phyloP scores from a whole-genome alignment of 2,113 vertebrate species.

The Acanthisitta chloris region DNA sequence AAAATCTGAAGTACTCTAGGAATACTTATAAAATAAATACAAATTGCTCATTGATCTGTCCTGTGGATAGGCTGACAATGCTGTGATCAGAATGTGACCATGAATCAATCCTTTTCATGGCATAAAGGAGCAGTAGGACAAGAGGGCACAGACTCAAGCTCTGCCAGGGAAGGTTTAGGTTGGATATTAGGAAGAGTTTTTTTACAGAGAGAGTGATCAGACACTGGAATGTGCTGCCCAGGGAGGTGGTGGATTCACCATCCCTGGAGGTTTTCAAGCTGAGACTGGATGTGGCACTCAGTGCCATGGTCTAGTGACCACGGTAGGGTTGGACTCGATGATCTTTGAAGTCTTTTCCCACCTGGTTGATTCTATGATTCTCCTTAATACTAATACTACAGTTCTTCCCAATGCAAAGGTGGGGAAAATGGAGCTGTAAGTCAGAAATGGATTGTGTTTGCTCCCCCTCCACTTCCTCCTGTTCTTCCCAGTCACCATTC shows the following conservation, averaged over 20 bases:
- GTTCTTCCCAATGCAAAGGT: background rate
- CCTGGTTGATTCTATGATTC: too few relatives aligned
- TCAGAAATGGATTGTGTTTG: constrained; percentile 4
- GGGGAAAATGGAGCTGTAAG: background rate
- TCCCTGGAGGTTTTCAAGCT: too few relatives aligned
- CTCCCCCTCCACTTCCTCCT: background rate
- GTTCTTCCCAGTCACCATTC: background rate
- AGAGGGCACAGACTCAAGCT: too few relatives aligned
- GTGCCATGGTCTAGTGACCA: too few relatives aligned
- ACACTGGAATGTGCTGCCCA: too few relatives aligned
- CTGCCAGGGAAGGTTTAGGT: too few relatives aligned
- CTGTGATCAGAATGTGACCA: background rate
- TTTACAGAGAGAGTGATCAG: too few relatives aligned
- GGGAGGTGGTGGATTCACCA: too few relatives aligned
- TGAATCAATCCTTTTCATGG: background rate
- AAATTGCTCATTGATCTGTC: background rate
- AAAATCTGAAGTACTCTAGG: background rate
- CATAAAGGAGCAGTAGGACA: background rate
- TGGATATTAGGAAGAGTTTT: too few relatives aligned
- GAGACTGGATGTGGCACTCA: too few relatives aligned
- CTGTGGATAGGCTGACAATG: background rate
- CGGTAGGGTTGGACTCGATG: too few relatives aligned
- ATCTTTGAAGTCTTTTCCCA: too few relatives aligned
- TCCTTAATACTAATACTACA: background rate
- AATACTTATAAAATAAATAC: background rate